Evolutionary conservation across 1,140 invertebrate genomes (phyloP), one percentile per base, ranked within the genome.

Genomic region (Venturia canescens): DNA sequence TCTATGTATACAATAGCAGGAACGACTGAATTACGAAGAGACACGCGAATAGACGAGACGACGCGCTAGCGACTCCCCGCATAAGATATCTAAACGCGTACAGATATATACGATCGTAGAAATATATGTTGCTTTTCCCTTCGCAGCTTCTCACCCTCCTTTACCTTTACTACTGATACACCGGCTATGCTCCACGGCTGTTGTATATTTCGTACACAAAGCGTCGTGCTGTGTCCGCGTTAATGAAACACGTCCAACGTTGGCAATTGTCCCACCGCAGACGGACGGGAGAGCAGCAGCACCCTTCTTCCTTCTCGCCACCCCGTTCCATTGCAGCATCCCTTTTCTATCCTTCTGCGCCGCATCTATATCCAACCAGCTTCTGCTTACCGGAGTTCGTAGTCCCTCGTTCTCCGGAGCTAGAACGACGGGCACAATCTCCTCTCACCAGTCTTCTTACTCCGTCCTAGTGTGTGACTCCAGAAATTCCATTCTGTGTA

Each of bases 181-280:
- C 57, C n/a, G 18, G 21, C n/a, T 50, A n/a, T 5, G 18, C 27
- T 27, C n/a, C 44, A 44, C n/a, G 38, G 70, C 70, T 53, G 70
- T 57, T 29, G 23, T 75, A 75, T 75, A 75, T 75, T 75, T 57
- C 50, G 72, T 57, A 66, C 16, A 76, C 74, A 76, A 31, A 71
- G 50, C n/a, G 66, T 29, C 66, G 66, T 70, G 63, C 66, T 50
- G 78, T 79, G 78, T 79, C 78, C 78, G 78, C 78, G 78, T 57
- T 79, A 72, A 80, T 80, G 79, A 80, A 71, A 80, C 79, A 80
- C 79, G 79, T 80, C 79, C 79, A 71, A 71, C 50, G 79, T 74
- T 74, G 44, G 79, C 79, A 71, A 80, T 80, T 80, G 79, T 80
- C 79, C 70, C 48, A 26, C 50, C 79, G 70, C 66, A 76, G 74